phyloP scores from a whole-genome alignment of 2,888 invertebrate genomes.

The Bembecia ichneumoniformis region DNA sequence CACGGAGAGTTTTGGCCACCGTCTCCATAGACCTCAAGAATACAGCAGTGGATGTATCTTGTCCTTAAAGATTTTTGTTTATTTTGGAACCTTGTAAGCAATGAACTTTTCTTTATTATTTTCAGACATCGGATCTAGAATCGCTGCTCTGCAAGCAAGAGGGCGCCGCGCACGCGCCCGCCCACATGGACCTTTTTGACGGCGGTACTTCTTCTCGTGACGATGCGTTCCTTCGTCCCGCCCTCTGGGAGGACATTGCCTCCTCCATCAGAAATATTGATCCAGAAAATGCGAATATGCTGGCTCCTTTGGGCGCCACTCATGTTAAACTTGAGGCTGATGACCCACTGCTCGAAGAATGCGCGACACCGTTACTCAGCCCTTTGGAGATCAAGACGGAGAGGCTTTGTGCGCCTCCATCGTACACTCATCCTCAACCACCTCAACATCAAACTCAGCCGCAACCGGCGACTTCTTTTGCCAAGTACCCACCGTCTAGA shows the following conservation, averaged over 20 bases:
- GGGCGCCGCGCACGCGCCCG: conserved; percentile 76
- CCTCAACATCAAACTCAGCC: conserved; percentile 42
- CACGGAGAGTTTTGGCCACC: no score
- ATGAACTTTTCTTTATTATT: conserved; percentile 10
- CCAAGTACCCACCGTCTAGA: conserved; percentile 60
- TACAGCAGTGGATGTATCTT: no score
- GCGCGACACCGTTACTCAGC: conserved; percentile 80
- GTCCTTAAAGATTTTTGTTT: neutral
- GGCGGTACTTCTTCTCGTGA: conserved; percentile 76
- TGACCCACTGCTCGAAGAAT: conserved; percentile 69
- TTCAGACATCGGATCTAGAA: conserved; percentile 84
- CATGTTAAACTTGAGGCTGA: conserved; percentile 87
- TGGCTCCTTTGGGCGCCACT: conserved; percentile 76
- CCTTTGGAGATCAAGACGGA: conserved; percentile 87
- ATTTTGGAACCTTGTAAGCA: neutral
- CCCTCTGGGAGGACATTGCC: conserved; percentile 93
- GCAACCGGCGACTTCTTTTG: conserved; percentile 42
- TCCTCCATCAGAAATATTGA: conserved; percentile 92
- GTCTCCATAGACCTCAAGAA: no score
- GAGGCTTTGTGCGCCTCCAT: conserved; percentile 74
- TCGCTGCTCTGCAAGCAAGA: conserved; percentile 84
- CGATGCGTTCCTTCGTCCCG: conserved; percentile 89
- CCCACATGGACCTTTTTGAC: conserved; percentile 70
- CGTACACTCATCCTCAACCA: conserved; percentile 42
- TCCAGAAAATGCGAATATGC: conserved; percentile 90